Evolutionary conservation across 2,797 vertebrate genomes (phyloP).

Genomic region (Diplodus sargus): DNA sequence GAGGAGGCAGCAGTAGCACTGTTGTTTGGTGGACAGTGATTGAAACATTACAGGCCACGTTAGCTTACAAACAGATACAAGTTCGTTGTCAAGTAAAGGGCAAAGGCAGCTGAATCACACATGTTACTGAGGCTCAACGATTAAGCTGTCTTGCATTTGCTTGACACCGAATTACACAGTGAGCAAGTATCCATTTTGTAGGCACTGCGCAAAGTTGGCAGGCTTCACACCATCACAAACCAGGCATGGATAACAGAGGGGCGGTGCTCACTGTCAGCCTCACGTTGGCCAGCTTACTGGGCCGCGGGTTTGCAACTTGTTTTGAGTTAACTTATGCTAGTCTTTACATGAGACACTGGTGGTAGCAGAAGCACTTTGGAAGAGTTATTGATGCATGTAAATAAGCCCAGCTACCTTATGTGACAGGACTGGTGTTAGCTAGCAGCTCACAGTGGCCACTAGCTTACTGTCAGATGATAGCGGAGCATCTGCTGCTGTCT

Average conservation of each 20-base stretch:
- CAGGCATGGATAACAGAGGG: slow-evolving; percentile 72
- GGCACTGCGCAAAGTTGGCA: slow-evolving; percentile 61
- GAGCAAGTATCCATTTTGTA: slow-evolving; percentile 45
- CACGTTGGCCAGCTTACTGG: neutral
- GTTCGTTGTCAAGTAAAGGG: neutral
- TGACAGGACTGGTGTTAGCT: neutral
- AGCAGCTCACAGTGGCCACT: slow-evolving; percentile 5
- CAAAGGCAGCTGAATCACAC: neutral
- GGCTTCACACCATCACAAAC: slow-evolving; percentile 71
- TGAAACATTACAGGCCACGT: slow-evolving; percentile 65
- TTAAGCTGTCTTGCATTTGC: neutral
- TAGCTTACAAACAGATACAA: slow-evolving; percentile 17
- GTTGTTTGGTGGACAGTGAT: slow-evolving; percentile 57
- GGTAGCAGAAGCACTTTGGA: neutral
- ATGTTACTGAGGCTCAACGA: neutral
- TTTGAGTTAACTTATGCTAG: neutral
- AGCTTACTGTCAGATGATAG: slow-evolving; percentile 19
- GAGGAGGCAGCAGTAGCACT: slow-evolving; percentile 7
- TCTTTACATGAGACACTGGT: fast-evolving
- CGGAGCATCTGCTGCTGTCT: slow-evolving; percentile 41
- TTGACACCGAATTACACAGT: neutral
- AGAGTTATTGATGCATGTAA: neutral
- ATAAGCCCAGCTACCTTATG: neutral
- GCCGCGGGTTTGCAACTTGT: neutral
- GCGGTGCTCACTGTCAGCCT: slow-evolving; percentile 71